These are phyloP conservation scores for Reticulitermes speratus DNA, from an alignment of 1,140 invertebrate species.

Conservation along the genomic window DNA sequence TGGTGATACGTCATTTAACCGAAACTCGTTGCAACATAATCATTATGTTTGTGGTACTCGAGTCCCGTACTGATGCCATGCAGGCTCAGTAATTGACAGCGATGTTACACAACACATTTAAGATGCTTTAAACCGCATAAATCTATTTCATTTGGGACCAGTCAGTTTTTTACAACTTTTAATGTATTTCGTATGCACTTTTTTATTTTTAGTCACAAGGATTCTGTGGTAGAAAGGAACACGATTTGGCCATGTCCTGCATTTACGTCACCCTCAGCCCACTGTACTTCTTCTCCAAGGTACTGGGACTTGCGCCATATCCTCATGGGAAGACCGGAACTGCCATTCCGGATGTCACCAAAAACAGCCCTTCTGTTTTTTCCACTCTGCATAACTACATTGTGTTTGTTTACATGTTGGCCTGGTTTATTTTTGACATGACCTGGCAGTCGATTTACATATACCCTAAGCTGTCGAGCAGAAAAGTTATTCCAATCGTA, in stretches of 20 bases:
- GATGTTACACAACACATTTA: too few relatives aligned
- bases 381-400: not conserved
- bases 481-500: not conserved
- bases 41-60: too few relatives aligned
- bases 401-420: not conserved
- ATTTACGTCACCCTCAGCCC: not conserved
- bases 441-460: not conserved
- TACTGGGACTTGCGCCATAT: not conserved
- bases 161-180: too few relatives aligned
- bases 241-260: not conserved
- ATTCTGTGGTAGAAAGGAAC: too few relatives aligned
- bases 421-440: not conserved
- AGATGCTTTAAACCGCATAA: too few relatives aligned
- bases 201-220: too few relatives aligned
- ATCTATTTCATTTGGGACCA: too few relatives aligned
- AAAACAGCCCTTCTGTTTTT: not conserved
- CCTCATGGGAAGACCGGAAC: not conserved
- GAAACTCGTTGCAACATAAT: too few relatives aligned
- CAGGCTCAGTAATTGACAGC: too few relatives aligned
- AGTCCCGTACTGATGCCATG: too few relatives aligned
- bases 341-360: not conserved
- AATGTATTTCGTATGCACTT: too few relatives aligned
- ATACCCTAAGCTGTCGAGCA: not conserved
- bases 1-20: too few relatives aligned
- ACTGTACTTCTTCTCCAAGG: not conserved